phyloP scores from a whole-genome alignment of 2,888 invertebrate genomes.

The Ennomos quercinarius region DNA sequence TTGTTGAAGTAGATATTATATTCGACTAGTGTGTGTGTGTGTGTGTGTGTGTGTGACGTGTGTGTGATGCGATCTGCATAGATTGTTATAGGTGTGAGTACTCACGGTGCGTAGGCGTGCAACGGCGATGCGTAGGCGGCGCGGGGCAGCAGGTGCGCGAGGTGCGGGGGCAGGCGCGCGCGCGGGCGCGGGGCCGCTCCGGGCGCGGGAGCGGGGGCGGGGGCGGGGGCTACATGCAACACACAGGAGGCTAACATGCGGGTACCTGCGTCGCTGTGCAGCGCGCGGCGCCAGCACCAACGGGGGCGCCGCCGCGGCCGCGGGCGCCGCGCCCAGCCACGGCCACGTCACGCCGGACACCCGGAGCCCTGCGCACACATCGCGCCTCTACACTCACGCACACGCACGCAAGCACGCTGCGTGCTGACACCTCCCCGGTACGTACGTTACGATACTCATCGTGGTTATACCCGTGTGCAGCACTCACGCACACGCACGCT shows the following conservation, averaged over 20 bases:
- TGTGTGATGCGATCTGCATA: conserved; percentile 29
- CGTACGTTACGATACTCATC: conserved; percentile 53
- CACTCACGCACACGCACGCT: conserved; percentile 44
- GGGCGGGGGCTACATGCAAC: conserved; percentile 89
- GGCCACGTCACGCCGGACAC: conserved; percentile 92
- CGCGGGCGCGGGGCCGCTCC: conserved; percentile 85
- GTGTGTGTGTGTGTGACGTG: too few species aligned
- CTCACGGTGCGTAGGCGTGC: conserved; percentile 97
- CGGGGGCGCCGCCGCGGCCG: conserved; percentile 87
- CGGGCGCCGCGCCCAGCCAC: conserved; percentile 88
- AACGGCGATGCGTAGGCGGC: conserved; percentile 91
- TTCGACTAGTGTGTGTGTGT: too few species aligned
- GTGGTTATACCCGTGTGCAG: conserved; percentile 70
- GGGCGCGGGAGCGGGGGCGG: conserved; percentile 88
- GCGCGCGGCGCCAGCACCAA: conserved; percentile 91
- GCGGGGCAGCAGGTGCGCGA: conserved; percentile 88
- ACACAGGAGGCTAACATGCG: conserved; percentile 60
- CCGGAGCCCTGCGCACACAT: conserved; percentile 89
- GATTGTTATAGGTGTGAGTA: conserved; percentile 66
- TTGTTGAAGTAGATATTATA: too few species aligned
- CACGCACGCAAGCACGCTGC: background rate
- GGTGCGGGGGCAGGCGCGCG: conserved; percentile 80
- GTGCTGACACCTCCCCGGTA: conserved; percentile 24
- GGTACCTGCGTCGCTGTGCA: conserved; percentile 90
- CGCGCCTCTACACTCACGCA: conserved; percentile 63